Percentiles rank a stretch among this genome's conserved stretches.
phyloP scores from a whole-genome alignment of 1,140 invertebrate genomes.

The Cyrtorhinus lividipennis region DNA sequence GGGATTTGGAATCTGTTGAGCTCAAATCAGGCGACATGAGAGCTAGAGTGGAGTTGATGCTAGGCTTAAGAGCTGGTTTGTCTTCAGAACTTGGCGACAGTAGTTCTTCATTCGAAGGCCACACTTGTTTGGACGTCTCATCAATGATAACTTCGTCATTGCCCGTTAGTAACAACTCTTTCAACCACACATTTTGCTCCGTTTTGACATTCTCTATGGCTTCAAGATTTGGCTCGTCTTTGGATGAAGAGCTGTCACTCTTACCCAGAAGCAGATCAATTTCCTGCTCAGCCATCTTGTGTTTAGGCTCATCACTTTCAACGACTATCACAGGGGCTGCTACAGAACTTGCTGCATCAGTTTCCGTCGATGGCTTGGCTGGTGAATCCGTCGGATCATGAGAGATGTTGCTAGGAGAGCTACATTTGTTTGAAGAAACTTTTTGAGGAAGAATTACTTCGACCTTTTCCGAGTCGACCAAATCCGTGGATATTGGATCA shows the following conservation, averaged over 20 bases:
- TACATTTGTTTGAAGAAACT: no score
- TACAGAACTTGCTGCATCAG: background rate
- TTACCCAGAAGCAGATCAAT: conserved; percentile 9
- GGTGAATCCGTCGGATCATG: background rate
- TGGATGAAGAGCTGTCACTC: background rate
- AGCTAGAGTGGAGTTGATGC: conserved; percentile 22
- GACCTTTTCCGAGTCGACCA: background rate
- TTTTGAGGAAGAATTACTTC: background rate
- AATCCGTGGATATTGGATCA: background rate
- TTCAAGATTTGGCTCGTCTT: no score
- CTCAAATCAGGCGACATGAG: conserved; percentile 21
- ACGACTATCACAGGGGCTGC: conserved; percentile 10
- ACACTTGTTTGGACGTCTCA: conserved; percentile 9
- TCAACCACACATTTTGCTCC: conserved; percentile 7
- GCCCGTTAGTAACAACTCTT: background rate
- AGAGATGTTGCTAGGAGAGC: no score
- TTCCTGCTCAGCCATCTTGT: conserved; percentile 4
- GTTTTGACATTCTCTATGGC: background rate
- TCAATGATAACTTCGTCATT: background rate
- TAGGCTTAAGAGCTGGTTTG: conserved; percentile 5
- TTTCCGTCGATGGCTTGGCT: background rate
- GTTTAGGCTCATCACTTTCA: background rate
- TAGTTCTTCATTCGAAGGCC: conserved; percentile 23
- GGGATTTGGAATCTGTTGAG: conserved; percentile 17
- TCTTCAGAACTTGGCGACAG: background rate